Evolutionary conservation across 1,140 invertebrate genomes (phyloP), one percentile per base, ranked within the genome.

Genomic region (Arctopsyche grandis): DNA sequence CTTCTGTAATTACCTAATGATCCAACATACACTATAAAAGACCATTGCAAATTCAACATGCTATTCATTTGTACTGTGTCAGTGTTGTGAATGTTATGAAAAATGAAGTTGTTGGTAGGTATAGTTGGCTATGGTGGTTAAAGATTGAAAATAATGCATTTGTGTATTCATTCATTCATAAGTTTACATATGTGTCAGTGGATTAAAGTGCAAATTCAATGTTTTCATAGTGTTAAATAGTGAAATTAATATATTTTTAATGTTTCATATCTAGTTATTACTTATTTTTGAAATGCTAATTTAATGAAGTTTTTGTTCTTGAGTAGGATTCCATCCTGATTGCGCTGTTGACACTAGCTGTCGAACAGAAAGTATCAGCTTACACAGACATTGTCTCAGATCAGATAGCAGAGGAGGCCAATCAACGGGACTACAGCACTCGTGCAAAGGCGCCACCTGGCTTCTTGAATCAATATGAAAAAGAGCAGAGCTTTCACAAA

Each of bases 331-430:
- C 78, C 16, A 74, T 79, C 22, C 21, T 79, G 69, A 46, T 79
- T 14, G 46, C 24, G 24, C 38, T 79, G 7, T 75, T 60, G 43
- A 46, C 43, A 52, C 38, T 74, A 7, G 58, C 52, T n/a, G 69
- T 73, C 48, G 66, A 60, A 4, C 78, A 66, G 12, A 56, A 73
- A 22, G 58, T 58, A 48, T 60, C 43, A 44, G 69, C 38, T 38
- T 78, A 71, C 43, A 44, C 19, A 22, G 69, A 79, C 19, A 60
- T 69, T 52, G 38, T 38, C n/a, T 46, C 60, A 5, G 81, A 82
- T 46, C 81, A 80, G 52, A n/a, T 82, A 22, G 81, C 81, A 10
- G 71, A 82, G 60, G 81, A 82, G 52, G 44, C 66, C 22, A 52
- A 52, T n/a, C 19, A 63, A 38, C 38, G 60, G 48, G 44, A 56